A percentile compares a stretch with the other conserved stretches of the same genome.
phyloP scores from a whole-genome alignment of 2,113 vertebrate species.

The Sterna hirundo region DNA sequence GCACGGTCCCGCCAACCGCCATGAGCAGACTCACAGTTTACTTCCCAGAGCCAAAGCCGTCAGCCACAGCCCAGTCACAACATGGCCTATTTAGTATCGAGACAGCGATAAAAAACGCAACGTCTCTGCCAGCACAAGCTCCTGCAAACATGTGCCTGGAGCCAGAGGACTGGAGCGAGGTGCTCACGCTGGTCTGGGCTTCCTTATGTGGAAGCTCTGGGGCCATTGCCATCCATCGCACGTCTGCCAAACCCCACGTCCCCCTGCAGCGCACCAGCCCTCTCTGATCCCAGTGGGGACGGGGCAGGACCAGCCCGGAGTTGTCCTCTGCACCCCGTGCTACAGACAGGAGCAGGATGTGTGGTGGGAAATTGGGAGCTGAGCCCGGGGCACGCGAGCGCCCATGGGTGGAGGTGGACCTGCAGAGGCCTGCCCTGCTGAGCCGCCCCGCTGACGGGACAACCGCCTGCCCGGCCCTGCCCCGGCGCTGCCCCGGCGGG shows the following conservation, averaged over 20 bases:
- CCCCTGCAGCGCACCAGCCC: fast-evolving
- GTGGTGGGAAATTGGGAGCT: neutral
- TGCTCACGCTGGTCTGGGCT: neutral
- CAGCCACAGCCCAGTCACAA: neutral
- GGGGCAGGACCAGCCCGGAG: neutral
- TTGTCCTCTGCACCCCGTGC: neutral
- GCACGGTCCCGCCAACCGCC: neutral
- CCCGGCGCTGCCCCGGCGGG: neutral
- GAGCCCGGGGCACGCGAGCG: fast-evolving
- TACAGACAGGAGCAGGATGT: neutral
- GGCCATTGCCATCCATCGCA: neutral
- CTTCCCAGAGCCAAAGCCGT: neutral
- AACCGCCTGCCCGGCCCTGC: neutral
- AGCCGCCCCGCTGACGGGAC: neutral
- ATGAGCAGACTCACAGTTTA: neutral
- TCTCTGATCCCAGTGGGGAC: neutral
- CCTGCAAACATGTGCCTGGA: neutral
- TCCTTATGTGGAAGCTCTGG: neutral
- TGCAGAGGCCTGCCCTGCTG: neutral
- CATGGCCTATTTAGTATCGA: neutral
- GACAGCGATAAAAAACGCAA: neutral
- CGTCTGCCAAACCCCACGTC: neutral
- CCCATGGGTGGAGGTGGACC: neutral
- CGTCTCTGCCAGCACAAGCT: neutral
- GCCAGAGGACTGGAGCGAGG: neutral